These are phyloP conservation scores for Dorcus hopei DNA, from an alignment of 2,888 invertebrate species.

Conservation along the genomic window DNA sequence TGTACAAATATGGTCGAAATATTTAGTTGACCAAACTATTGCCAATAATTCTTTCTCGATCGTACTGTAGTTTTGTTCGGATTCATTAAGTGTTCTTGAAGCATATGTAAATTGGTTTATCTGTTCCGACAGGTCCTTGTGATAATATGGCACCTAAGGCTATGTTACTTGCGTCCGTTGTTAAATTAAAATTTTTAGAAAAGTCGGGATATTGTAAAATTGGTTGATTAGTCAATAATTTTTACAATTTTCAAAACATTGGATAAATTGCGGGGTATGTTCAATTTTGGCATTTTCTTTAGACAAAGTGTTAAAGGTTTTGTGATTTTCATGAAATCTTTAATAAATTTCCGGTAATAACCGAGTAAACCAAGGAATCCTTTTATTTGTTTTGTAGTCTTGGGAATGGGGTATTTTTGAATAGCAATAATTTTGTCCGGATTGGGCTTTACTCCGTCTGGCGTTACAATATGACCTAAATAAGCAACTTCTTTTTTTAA, in stretches of 20 bases:
- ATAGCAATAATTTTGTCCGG: conserved; percentile 11
- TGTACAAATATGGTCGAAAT: not conserved
- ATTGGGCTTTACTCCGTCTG: conserved; percentile 16
- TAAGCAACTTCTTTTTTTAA: conserved; percentile 6
- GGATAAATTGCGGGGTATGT: conserved; percentile 8
- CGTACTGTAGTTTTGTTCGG: conserved; percentile 8
- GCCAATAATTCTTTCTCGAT: not conserved
- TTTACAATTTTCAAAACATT: conserved; percentile 14
- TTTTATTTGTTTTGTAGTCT: conserved; percentile 14
- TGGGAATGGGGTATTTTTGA: conserved; percentile 11
- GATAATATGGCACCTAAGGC: conserved; percentile 10
- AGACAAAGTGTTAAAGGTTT: conserved; percentile 17
- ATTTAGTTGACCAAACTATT: not conserved
- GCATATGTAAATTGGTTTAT: conserved; percentile 8
- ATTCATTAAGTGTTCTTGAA: conserved; percentile 10
- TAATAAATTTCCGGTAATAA: conserved; percentile 13
- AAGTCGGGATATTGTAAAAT: conserved; percentile 17
- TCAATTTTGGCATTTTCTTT: conserved; percentile 15
- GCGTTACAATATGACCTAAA: conserved; percentile 12
- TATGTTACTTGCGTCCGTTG: conserved; percentile 14
- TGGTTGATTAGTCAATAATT: conserved; percentile 14
- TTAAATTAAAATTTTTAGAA: conserved; percentile 11
- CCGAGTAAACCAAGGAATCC: conserved; percentile 9
- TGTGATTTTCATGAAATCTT: conserved; percentile 18
- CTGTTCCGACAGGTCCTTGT: conserved; percentile 2